Conservation (phyloP, 2,888 invertebrate genomes). For the Hydropsyche betteni region DNA sequence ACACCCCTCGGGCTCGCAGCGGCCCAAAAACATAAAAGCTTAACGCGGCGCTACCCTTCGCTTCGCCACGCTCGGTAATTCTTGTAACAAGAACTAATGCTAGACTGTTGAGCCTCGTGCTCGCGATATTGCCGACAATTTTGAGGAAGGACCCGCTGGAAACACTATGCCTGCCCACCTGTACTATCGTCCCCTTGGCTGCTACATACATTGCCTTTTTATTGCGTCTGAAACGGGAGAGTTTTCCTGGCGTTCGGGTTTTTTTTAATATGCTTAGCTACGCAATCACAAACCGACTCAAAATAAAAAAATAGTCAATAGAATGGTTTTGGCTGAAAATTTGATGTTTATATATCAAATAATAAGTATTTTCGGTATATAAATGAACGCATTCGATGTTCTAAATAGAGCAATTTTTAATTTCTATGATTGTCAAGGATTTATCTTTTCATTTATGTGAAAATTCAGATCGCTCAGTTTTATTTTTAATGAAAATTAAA, state of each 20-base stretch:
- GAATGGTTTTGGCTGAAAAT: no score
- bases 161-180: conserved; percentile 11
- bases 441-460: no score
- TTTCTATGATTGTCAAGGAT: no score
- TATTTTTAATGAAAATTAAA: no score
- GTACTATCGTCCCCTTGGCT: neutral
- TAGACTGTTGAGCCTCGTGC: conserved; percentile 33
- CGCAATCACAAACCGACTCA: no score
- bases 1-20: conserved; percentile 33
- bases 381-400: no score
- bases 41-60: conserved; percentile 34
- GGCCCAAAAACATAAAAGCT: conserved; percentile 38
- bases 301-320: no score
- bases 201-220: conserved; percentile 7
- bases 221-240: conserved; percentile 2
- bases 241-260: neutral
- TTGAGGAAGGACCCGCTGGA: conserved; percentile 34
- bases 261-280: no score
- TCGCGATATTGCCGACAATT: conserved; percentile 36
- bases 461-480: no score
- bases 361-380: no score
- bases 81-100: conserved; percentile 46
- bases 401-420: no score
- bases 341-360: no score
- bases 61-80: conserved; percentile 42